Conservation (phyloP, 2,888 invertebrate genomes). For the Esperia sulphurella region DNA sequence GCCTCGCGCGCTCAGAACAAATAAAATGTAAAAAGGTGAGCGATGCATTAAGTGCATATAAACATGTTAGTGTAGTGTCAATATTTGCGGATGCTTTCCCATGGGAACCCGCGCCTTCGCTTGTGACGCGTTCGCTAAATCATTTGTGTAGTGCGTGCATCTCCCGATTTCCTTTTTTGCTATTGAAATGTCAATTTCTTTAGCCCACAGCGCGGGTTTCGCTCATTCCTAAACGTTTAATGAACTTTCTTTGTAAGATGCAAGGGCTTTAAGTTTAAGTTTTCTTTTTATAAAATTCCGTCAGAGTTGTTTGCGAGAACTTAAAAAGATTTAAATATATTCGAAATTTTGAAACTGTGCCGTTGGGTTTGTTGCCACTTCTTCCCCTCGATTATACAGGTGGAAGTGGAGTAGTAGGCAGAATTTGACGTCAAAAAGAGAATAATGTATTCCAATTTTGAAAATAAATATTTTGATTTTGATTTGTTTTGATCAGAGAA, state of each 20-base stretch:
- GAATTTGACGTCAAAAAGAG: too few relatives aligned
- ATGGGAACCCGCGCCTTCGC: constrained; percentile 61
- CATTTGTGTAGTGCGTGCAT: constrained; percentile 48
- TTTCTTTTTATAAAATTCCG: background rate
- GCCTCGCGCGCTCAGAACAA: constrained; percentile 66
- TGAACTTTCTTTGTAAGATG: constrained; percentile 18
- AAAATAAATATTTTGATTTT: too few relatives aligned
- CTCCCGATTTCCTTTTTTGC: constrained; percentile 61
- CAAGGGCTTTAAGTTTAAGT: background rate
- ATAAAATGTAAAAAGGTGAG: constrained; percentile 75
- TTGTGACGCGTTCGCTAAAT: constrained; percentile 56
- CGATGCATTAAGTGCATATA: constrained; percentile 79
- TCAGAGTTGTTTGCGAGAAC: too few relatives aligned
- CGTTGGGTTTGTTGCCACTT: too few relatives aligned
- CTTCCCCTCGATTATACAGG: too few relatives aligned
- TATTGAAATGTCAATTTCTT: constrained; percentile 71
- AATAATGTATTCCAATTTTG: too few relatives aligned
- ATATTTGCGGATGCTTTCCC: constrained; percentile 75
- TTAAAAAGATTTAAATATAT: too few relatives aligned
- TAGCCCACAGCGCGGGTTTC: constrained; percentile 25
- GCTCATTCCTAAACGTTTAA: constrained; percentile 43
- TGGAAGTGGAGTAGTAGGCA: too few relatives aligned
- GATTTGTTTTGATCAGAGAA: too few relatives aligned
- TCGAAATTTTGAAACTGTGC: too few relatives aligned
- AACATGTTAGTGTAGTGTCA: constrained; percentile 77